Evolutionary conservation across 2,113 vertebrate species (phyloP).

Genomic region (Zosterops borbonicus): DNA sequence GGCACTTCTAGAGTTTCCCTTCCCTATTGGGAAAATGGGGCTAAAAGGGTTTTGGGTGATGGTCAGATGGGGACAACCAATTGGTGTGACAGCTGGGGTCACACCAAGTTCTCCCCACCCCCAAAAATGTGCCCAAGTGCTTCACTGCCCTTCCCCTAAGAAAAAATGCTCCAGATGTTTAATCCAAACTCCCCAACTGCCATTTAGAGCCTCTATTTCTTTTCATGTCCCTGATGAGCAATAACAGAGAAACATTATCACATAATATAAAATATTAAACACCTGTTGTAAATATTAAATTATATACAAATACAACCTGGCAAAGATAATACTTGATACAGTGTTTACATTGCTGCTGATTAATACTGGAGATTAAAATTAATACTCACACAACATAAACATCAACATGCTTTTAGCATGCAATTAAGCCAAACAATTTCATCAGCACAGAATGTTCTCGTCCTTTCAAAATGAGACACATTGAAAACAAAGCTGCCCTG

Average conservation of each 20-base stretch:
- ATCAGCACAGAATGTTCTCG: conserved; percentile 40
- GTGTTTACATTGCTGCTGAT: conserved; percentile 54
- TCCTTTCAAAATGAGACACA: neutral
- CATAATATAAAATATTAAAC: conserved; percentile 56
- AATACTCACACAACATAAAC: conserved; percentile 51
- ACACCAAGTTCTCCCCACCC: neutral
- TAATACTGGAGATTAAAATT: conserved; percentile 62
- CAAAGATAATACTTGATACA: neutral
- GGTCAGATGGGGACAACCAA: neutral
- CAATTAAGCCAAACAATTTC: conserved; percentile 31
- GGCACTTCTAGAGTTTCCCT: neutral
- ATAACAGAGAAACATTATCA: conserved; percentile 4
- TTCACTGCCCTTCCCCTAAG: neutral
- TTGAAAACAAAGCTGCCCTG: conserved; percentile 13
- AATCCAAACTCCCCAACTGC: neutral
- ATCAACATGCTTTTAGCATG: conserved; percentile 49
- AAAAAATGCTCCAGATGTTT: neutral
- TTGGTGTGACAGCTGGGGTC: neutral
- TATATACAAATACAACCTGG: neutral
- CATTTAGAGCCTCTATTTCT: neutral
- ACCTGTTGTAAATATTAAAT: conserved; percentile 45
- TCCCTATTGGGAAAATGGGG: neutral
- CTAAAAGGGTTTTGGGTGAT: neutral
- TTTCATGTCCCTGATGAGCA: conserved; percentile 12
- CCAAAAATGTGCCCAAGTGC: neutral